Evolutionary conservation across 1,140 invertebrate genomes (phyloP).

Genomic region (Macrostomum lignano): DNA sequence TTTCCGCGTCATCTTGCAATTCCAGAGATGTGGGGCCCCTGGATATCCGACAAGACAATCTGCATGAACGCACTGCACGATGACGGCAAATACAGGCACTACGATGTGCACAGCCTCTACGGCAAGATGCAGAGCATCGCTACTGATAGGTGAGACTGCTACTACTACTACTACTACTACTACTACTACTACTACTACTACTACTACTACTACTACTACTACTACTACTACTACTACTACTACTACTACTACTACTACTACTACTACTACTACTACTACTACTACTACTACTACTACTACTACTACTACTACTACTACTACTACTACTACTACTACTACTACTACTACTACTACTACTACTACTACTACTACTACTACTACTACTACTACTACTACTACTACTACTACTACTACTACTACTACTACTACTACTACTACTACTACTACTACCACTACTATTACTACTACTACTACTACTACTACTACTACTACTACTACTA

Average conservation of each 20-base stretch:
- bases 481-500: no score
- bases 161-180: slow-evolving; percentile 6
- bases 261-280: slow-evolving; percentile 6
- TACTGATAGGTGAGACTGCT: no score
- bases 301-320: slow-evolving; percentile 6
- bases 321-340: slow-evolving; percentile 6
- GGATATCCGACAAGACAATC: no score
- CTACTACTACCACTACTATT: slow-evolving; percentile 6
- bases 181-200: slow-evolving; percentile 6
- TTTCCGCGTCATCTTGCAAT: no score
- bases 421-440: slow-evolving; percentile 6
- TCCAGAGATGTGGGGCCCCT: no score
- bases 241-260: slow-evolving; percentile 6
- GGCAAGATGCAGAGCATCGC: no score
- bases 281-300: slow-evolving; percentile 5
- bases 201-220: slow-evolving; percentile 7
- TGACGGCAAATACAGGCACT: no score
- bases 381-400: slow-evolving; percentile 6
- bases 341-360: slow-evolving; percentile 6
- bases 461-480: not conserved
- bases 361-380: no score
- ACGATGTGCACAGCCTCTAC: no score
- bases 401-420: slow-evolving; percentile 5
- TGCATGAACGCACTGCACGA: no score
- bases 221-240: slow-evolving; percentile 6